A percentile compares a stretch with the other conserved stretches of the same genome.
These are phyloP conservation scores for Eudyptes chrysolophus DNA, from an alignment of 2,113 vertebrate genomes.

Conservation along the genomic window DNA sequence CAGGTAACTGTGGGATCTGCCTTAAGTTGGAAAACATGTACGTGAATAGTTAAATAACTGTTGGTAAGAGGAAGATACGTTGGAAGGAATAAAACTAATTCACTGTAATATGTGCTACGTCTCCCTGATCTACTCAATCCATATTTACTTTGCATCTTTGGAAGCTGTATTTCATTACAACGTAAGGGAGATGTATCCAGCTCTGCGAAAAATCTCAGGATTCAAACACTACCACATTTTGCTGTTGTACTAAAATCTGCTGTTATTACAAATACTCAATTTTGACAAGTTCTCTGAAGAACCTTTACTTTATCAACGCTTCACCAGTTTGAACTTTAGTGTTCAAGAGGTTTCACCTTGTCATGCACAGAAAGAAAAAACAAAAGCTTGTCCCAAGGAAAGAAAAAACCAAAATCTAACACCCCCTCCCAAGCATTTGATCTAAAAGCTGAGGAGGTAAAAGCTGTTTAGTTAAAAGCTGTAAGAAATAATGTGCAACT, in stretches of 20 bases:
- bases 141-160: neutral
- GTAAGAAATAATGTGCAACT: neutral
- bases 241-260: neutral
- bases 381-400: neutral
- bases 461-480: neutral
- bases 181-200: neutral
- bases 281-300: neutral
- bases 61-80: neutral
- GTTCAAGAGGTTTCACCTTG: neutral
- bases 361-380: neutral
- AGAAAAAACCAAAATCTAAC: neutral
- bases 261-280: neutral
- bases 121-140: neutral
- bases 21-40: neutral
- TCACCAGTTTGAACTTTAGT: neutral
- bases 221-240: neutral
- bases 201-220: neutral
- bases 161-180: neutral
- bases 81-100: neutral
- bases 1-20: neutral
- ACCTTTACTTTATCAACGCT: neutral
- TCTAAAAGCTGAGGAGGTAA: neutral
- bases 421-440: no score
- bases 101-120: neutral
- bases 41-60: neutral